Percentiles rank a stretch among this genome's conserved stretches.
These are phyloP conservation scores for Myiagra hebetior DNA, from an alignment of 2,113 vertebrate species.

Conservation along the genomic window DNA sequence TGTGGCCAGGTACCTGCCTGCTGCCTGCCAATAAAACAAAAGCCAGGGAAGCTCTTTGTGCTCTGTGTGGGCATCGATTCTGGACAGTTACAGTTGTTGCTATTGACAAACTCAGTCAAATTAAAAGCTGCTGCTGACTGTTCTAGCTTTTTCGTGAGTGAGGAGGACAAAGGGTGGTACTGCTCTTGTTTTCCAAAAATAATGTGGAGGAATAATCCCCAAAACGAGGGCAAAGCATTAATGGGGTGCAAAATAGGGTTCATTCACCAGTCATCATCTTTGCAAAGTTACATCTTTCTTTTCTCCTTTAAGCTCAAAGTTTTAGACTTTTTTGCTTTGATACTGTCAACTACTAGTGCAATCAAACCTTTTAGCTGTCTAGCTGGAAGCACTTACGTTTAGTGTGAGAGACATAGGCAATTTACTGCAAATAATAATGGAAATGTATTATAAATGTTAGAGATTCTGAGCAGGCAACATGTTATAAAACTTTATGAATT, in stretches of 20 bases:
- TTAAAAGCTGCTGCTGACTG: neutral
- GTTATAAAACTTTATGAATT: slow-evolving; percentile 59
- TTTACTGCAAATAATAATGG: slow-evolving; percentile 57
- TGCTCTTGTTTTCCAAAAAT: neutral
- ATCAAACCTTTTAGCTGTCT: slow-evolving; percentile 57
- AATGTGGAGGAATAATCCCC: neutral
- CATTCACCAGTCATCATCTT: neutral
- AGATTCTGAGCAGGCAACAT: slow-evolving; percentile 22
- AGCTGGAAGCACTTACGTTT: slow-evolving; percentile 47
- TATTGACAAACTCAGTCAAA: neutral
- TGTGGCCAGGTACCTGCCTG: neutral
- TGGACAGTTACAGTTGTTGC: neutral
- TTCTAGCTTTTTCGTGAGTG: neutral
- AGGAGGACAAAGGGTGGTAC: neutral
- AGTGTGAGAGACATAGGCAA: slow-evolving; percentile 52
- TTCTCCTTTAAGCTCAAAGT: neutral
- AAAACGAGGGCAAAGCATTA: neutral
- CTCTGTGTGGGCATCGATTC: neutral
- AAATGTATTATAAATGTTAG: slow-evolving; percentile 51
- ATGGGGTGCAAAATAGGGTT: neutral
- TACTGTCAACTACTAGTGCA: slow-evolving; percentile 9
- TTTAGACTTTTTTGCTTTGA: slow-evolving; percentile 1
- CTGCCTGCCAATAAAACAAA: neutral
- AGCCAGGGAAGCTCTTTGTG: neutral
- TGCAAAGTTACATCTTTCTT: neutral